Evolutionary conservation across 2,113 vertebrate genomes (phyloP).

Genomic region (Eurypyga helias): DNA sequence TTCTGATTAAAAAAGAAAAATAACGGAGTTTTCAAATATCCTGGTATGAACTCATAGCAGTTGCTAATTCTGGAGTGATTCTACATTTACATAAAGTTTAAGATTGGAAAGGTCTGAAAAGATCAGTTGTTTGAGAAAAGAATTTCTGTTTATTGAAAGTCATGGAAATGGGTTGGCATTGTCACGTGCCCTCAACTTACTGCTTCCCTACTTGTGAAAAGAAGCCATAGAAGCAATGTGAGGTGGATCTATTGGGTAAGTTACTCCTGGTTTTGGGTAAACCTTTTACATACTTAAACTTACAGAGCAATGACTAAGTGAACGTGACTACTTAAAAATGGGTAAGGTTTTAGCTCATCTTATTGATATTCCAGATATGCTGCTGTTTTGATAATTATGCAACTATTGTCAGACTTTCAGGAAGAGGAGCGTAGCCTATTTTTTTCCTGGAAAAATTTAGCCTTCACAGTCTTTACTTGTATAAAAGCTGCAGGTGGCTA

Average conservation of each 20-base stretch:
- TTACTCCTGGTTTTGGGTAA: background rate
- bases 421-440: background rate
- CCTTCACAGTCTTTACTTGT: background rate
- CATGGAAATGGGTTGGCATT: background rate
- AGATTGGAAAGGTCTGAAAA: background rate
- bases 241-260: background rate
- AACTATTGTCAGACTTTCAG: background rate
- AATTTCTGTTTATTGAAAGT: background rate
- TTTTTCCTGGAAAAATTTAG: background rate
- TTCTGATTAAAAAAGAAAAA: slow-evolving; percentile 13
- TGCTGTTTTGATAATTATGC: background rate
- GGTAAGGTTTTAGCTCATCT: background rate
- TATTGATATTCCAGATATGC: background rate
- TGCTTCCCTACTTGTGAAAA: background rate
- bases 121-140: background rate
- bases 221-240: background rate
- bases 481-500: slow-evolving; percentile 16
- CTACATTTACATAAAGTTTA: background rate
- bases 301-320: background rate
- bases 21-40: background rate
- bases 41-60: background rate
- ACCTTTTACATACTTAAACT: background rate
- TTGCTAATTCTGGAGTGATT: background rate
- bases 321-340: background rate
- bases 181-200: background rate